Percentiles rank a stretch among this genome's conserved stretches.
Conservation (phyloP, 1,140 invertebrate species). For the Trachymyrmex cornetzi region DNA sequence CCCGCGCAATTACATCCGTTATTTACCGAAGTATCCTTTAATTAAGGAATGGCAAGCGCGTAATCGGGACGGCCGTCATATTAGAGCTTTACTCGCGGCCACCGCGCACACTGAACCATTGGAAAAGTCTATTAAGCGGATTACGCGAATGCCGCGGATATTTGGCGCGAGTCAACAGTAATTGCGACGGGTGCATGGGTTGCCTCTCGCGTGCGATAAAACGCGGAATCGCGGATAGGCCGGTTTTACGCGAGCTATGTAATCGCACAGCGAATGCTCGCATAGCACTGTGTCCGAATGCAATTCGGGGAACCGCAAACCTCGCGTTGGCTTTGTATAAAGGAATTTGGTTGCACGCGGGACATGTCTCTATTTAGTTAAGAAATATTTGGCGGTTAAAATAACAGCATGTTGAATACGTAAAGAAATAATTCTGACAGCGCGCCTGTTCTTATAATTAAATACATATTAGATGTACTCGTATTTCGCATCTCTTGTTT, state of each 20-base stretch:
- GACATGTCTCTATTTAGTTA: not conserved
- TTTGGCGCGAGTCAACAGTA: conserved; percentile 64
- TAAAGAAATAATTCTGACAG: not conserved
- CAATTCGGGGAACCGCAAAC: conserved; percentile 10
- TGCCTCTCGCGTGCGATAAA: conserved; percentile 50
- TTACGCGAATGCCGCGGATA: conserved; percentile 60
- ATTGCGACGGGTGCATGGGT: conserved; percentile 56
- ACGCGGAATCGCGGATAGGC: conserved; percentile 26
- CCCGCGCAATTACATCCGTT: conserved; percentile 31
- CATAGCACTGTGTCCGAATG: not conserved
- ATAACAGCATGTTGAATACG: not conserved
- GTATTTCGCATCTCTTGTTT: not conserved
- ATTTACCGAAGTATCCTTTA: conserved; percentile 59
- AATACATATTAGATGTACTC: too few relatives aligned
- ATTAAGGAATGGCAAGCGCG: conserved; percentile 51
- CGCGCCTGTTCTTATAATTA: not conserved
- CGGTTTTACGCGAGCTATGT: conserved; percentile 11
- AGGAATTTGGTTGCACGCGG: not conserved
- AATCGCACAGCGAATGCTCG: conserved; percentile 21
- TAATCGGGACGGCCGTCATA: conserved; percentile 52
- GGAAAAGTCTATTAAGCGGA: conserved; percentile 63
- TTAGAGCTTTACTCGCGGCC: conserved; percentile 23
- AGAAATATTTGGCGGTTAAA: conserved; percentile 2
- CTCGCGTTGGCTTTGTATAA: not conserved
- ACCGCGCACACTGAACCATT: conserved; percentile 7